These are phyloP conservation scores for Pangasius macronema DNA, from an alignment of 2,797 vertebrate species.

Conservation along the genomic window DNA sequence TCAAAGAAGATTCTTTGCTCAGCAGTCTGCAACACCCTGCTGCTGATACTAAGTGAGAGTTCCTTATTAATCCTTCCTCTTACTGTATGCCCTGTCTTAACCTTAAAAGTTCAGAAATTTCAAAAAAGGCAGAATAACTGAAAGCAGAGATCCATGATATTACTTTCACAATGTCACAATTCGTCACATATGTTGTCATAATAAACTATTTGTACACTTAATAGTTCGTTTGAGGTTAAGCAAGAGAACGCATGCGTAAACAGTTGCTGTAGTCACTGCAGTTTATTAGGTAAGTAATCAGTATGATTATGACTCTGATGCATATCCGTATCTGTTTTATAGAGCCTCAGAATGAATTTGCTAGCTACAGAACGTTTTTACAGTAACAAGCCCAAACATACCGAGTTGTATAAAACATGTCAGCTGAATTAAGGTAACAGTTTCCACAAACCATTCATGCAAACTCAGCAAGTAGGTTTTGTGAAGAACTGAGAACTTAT, in stretches of 20 bases:
- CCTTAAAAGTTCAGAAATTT: conserved; percentile 16
- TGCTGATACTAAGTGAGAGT: conserved; percentile 12
- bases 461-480: conserved; percentile 25
- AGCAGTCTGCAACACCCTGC: conserved; percentile 23
- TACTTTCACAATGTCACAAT: too few species aligned
- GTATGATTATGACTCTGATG: not conserved
- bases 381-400: not conserved
- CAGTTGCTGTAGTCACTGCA: not conserved
- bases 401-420: not conserved
- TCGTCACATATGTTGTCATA: not conserved
- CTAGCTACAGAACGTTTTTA: not conserved
- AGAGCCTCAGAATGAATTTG: not conserved
- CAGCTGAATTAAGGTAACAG: not conserved
- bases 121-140: conserved; percentile 19
- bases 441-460: not conserved
- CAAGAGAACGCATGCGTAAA: not conserved
- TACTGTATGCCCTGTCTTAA: not conserved
- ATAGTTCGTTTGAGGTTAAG: not conserved
- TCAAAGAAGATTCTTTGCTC: conserved; percentile 13
- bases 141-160: not conserved
- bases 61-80: conserved; percentile 41
- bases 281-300: not conserved
- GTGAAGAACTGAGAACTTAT: conserved; percentile 14
- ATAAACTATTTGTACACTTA: not conserved
- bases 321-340: not conserved